Evolutionary conservation across 2,113 vertebrate species (phyloP), one percentile per base, ranked within the genome.

Genomic region (Sciurus niger): DNA sequence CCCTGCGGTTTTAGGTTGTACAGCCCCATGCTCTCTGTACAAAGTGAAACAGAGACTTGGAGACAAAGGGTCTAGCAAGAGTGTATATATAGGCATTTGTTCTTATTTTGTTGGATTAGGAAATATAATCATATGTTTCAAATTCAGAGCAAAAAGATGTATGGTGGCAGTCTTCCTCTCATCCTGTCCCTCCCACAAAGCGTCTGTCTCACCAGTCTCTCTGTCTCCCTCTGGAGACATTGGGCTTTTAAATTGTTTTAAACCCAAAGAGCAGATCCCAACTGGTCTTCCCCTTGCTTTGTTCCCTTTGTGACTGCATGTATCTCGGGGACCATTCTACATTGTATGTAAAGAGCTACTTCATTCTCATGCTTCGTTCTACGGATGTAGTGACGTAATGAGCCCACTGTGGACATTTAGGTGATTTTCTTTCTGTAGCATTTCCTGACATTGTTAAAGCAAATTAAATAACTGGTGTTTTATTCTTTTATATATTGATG

Each of bases 261-360:
- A 65, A 46, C 43, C 67, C 53, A 63, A 43, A 22, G 10, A 40
- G 51, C 86, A 73, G 25, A 30, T 87, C 68, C 32, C 32, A 76
- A 6, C 4, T 25, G 0, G 43, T 17, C 51, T 34, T 10, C 30
- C 63, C 16, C 84, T 92, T 30, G 73, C 68, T 8, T n/a, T 12
- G 22, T 25, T n/a, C 2, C 17, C 63, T 20, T 84, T 18, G 24
- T 20, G 0, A 1, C 10, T 63, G 20, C 10, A 12, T 43, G 0
- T 51, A 30, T 40, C 53, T 37, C 34, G 32, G 37, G 0, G 0
- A 3, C 83, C 51, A 14, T 34, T 76, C 67, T 46, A 2, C 6
- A 0, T 12, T 40, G 9, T n/a, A 1, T 46, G 3, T 14, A 2
- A 5, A 28, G 30, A 63, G 9, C 10, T 7, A 9, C 51, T 12